phyloP scores from a whole-genome alignment of 92 coral and sea anemone species.

The Actinostola sp. region DNA sequence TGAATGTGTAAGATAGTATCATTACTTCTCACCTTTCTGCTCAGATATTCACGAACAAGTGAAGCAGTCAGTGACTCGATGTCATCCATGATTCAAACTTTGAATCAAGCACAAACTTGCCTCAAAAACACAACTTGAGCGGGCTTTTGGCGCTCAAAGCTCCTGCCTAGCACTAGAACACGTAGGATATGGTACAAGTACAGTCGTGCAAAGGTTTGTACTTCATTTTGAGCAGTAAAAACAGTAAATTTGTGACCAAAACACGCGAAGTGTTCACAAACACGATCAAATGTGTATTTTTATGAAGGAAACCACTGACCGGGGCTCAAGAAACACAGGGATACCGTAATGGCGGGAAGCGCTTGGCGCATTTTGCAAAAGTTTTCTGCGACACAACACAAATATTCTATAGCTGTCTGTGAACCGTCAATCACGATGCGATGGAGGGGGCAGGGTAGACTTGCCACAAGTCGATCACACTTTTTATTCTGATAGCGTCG shows the following conservation, averaged over 20 bases:
- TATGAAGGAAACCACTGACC: neutral
- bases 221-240: neutral
- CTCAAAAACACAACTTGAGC: neutral
- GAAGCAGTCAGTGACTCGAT: conserved; percentile 81
- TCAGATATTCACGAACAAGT: conserved; percentile 90
- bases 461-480: too few relatives aligned
- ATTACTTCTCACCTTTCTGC: conserved; percentile 93
- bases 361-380: too few relatives aligned
- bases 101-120: conserved; percentile 1
- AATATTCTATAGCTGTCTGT: too few relatives aligned
- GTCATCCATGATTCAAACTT: conserved; percentile 64
- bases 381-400: too few relatives aligned
- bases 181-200: neutral
- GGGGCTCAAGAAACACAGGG: conserved; percentile 7
- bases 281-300: conserved; percentile 4
- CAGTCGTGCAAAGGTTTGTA: neutral
- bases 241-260: neutral
- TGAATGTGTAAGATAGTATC: neutral
- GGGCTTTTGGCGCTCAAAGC: neutral
- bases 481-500: too few relatives aligned
- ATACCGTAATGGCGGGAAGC: conserved; percentile 12
- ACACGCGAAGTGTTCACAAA: too few relatives aligned
- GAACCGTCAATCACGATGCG: too few relatives aligned
- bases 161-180: neutral
- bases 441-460: too few relatives aligned